Evolutionary conservation across 2,113 vertebrate species (phyloP).

Genomic region (Vidua chalybeata): DNA sequence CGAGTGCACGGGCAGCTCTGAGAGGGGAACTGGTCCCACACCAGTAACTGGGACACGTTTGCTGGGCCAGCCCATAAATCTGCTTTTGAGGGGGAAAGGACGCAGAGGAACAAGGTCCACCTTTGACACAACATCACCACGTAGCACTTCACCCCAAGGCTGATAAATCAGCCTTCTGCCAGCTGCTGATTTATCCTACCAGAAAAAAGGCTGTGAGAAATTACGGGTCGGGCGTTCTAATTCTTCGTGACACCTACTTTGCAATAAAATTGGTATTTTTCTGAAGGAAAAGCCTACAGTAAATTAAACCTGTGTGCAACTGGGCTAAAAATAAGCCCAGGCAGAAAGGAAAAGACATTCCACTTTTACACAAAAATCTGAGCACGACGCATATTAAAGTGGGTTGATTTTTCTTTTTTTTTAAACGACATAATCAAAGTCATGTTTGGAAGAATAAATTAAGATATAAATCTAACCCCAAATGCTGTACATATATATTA

Average conservation of each 20-base stretch:
- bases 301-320: not conserved
- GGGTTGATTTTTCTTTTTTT: not conserved
- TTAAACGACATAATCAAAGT: not conserved
- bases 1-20: not conserved
- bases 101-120: constrained; percentile 29
- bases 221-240: not conserved
- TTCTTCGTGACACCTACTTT: constrained; percentile 30
- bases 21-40: not conserved
- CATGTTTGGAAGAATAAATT: constrained; percentile 21
- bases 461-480: constrained; percentile 35
- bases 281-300: not conserved
- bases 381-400: not conserved
- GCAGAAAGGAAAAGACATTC: constrained; percentile 23
- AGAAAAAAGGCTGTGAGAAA: constrained; percentile 19
- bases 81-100: not conserved
- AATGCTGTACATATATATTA: not conserved
- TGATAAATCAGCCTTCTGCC: constrained; percentile 16
- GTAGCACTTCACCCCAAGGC: not conserved
- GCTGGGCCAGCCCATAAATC: not conserved
- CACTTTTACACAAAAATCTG: not conserved
- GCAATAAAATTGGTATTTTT: not conserved
- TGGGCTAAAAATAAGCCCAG: not conserved
- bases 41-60: not conserved
- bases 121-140: constrained; percentile 13
- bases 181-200: constrained; percentile 31